Evolutionary conservation across 1,140 invertebrate genomes (phyloP), one percentile per base, ranked within the genome.

Genomic region (Agrypnia vestita): DNA sequence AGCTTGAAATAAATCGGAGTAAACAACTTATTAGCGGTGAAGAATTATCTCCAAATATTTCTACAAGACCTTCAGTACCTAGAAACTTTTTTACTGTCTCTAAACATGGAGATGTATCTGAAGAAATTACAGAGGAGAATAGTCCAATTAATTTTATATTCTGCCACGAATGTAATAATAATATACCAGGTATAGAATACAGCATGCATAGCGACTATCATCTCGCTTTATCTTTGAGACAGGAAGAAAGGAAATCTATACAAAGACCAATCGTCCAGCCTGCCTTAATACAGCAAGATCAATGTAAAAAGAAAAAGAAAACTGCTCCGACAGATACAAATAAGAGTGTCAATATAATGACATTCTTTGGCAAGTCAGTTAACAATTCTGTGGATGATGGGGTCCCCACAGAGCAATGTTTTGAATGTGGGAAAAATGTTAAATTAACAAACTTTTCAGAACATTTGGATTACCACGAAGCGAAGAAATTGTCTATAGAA

Each of bases 381-480:
- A 25, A 46, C 47, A 76, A 75, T 56, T 3, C n/a, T 21, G 46
- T 7, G 15, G 51, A 55, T 67, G 76, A 77, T 67, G 47, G n/a
- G n/a, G 9, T n/a, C 10, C 55, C 59, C 47, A 64, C 8, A 7
- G 74, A 92, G 84, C 87, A 87, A 61, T 95, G 94, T 85, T 9
- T 85, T 1, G 90, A 94, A 83, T 95, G 94, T 84, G 88, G 91
- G 76, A 91, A 91, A 84, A 90, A 87, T 83, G 89, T 95, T 46
- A 84, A 87, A 35, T 15, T 87, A n/a, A 86, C 87, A 6, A 92
- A 92, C 78, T 90, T 92, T 84, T 78, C 85, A 12, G 92, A 93
- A 84, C 94, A 95, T 85, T 86, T 89, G 75, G 94, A 95, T 87
- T 95, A 92, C 86, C 94, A 95, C 85, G 86, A 93, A 78, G 94